Percentiles rank a stretch among this genome's conserved stretches.
phyloP scores from a whole-genome alignment of 2,888 invertebrate species.

The Andricus quercusramuli region DNA sequence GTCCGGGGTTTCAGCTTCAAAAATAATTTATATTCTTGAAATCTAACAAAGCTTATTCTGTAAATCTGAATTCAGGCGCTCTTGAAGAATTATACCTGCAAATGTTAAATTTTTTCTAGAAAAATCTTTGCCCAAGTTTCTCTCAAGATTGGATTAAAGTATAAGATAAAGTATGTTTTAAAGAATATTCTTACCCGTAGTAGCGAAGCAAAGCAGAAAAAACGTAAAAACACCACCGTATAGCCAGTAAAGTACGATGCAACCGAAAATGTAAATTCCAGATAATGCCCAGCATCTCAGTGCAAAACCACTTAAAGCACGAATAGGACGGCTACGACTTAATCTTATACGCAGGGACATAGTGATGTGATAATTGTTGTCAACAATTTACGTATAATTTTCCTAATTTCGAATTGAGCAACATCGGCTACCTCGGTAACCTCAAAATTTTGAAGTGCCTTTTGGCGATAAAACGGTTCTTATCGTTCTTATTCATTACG shows the following conservation, averaged over 20 bases:
- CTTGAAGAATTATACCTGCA: too few species aligned
- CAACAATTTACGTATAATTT: background rate
- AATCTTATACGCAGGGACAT: slow-evolving; percentile 71
- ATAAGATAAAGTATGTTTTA: slow-evolving; percentile 26
- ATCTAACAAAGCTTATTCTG: too few species aligned
- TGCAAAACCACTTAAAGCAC: slow-evolving; percentile 80
- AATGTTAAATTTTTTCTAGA: too few species aligned
- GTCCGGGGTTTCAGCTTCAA: too few species aligned
- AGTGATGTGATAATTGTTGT: slow-evolving; percentile 1
- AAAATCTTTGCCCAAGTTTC: slow-evolving; percentile 10
- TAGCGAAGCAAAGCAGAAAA: slow-evolving; percentile 84
- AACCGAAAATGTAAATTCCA: slow-evolving; percentile 86
- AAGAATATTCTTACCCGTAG: slow-evolving; percentile 81
- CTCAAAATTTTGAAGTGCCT: slow-evolving; percentile 1
- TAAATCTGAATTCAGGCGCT: too few species aligned
- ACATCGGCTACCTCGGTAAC: background rate
- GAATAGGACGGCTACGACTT: slow-evolving; percentile 75
- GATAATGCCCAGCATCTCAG: slow-evolving; percentile 90
- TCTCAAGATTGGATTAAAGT: slow-evolving; percentile 31
- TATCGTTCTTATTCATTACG: background rate
- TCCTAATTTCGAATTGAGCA: background rate
- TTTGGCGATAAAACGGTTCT: background rate
- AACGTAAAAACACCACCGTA: slow-evolving; percentile 89
- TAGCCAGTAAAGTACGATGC: slow-evolving; percentile 90
- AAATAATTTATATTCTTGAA: too few species aligned